Conservation (phyloP, 2,797 vertebrate genomes). For the Brachyalestes nurse region DNA sequence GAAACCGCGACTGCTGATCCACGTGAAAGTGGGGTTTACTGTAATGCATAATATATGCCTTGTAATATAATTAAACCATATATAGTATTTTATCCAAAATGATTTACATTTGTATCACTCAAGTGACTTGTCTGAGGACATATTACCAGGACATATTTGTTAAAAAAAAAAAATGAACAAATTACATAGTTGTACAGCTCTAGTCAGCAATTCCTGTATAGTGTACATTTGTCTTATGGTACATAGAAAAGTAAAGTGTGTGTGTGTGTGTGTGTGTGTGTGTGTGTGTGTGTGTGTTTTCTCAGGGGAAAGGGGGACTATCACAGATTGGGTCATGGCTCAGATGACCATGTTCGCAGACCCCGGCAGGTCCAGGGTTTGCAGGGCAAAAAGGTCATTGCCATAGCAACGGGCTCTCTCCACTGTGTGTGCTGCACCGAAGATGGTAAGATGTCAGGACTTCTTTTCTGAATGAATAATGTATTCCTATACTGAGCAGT, state of each 20-base stretch:
- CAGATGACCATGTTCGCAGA: slow-evolving; percentile 94
- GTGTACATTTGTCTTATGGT: background rate
- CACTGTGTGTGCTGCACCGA: slow-evolving; percentile 99
- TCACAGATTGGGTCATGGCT: slow-evolving; percentile 95
- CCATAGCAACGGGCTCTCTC: slow-evolving; percentile 96
- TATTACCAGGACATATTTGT: no score
- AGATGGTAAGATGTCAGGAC: slow-evolving; percentile 81
- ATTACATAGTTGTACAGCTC: no score
- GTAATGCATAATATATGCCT: background rate
- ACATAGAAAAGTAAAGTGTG: background rate
- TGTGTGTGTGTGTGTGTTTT: slow-evolving; percentile 5
- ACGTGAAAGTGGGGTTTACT: no score
- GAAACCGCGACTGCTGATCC: no score
- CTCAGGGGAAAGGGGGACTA: slow-evolving; percentile 98
- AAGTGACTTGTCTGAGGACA: no score
- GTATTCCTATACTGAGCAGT: background rate
- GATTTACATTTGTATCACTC: background rate
- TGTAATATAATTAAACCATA: background rate
- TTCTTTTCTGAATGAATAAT: background rate
- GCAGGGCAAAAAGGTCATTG: slow-evolving; percentile 98
- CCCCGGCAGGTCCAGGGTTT: slow-evolving; percentile 97
- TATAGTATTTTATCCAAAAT: background rate
- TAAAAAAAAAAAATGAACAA: no score
- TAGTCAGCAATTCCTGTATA: background rate
- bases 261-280: background rate